Evolutionary conservation across 2,113 vertebrate species (phyloP).

Genomic region (Ancistrus triradiatus): DNA sequence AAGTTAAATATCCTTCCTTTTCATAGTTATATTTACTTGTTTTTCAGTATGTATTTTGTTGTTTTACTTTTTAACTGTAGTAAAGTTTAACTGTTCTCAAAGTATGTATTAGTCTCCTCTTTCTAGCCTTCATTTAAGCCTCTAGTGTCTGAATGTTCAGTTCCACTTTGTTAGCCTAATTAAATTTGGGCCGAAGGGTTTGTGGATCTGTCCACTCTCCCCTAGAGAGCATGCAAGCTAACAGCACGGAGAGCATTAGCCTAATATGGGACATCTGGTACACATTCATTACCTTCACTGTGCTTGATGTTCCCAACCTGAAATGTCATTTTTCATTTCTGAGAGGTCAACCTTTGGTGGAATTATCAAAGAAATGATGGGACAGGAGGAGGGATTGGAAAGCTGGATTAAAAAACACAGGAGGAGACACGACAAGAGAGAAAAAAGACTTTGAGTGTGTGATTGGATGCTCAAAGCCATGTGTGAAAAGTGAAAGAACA

Average conservation of each 20-base stretch:
- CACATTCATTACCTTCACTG: slow-evolving; percentile 75
- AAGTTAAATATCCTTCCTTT: too few relatives aligned
- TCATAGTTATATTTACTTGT: too few relatives aligned
- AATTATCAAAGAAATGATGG: slow-evolving; percentile 51
- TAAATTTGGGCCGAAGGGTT: slow-evolving; percentile 41
- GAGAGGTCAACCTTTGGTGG: slow-evolving; percentile 59
- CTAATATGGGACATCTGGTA: slow-evolving; percentile 77
- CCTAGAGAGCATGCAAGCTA: slow-evolving; percentile 58
- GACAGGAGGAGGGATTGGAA: slow-evolving; percentile 10
- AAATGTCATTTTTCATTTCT: slow-evolving; percentile 73
- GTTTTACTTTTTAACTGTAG: too few relatives aligned
- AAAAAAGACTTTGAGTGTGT: slow-evolving; percentile 44
- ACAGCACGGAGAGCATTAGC: slow-evolving; percentile 68
- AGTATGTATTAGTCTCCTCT: neutral
- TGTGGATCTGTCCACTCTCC: slow-evolving; percentile 31
- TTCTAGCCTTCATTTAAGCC: neutral
- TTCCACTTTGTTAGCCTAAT: slow-evolving; percentile 55
- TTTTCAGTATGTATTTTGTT: too few relatives aligned
- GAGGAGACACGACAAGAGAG: neutral
- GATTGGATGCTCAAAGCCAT: slow-evolving; percentile 39
- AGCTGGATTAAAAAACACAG: slow-evolving; percentile 4
- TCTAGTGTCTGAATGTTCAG: neutral
- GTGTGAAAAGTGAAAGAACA: slow-evolving; percentile 16
- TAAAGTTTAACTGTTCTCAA: too few relatives aligned
- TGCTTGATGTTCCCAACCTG: slow-evolving; percentile 69